Evolutionary conservation across 2,888 invertebrate genomes (phyloP).

Genomic region (Notodonta dromedarius): DNA sequence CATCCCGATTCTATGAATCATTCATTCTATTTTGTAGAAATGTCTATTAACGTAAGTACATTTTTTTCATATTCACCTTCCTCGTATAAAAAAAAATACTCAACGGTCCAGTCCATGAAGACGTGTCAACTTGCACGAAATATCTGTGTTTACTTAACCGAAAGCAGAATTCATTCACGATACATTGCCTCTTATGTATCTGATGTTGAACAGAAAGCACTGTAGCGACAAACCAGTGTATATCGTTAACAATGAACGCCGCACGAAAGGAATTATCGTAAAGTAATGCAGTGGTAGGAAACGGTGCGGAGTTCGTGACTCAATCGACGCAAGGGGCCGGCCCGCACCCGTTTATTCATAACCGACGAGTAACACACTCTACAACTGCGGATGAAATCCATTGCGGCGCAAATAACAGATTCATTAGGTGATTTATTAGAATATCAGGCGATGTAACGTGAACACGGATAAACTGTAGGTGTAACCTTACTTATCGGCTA

Average conservation of each 20-base stretch:
- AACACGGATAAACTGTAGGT: conserved; percentile 19
- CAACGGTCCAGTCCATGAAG: conserved; percentile 21
- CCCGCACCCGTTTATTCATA: conserved; percentile 51
- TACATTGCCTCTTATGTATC: conserved; percentile 23
- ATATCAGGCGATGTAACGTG: conserved; percentile 23
- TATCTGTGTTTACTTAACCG: conserved; percentile 9
- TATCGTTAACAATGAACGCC: conserved; percentile 35
- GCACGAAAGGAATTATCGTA: conserved; percentile 43
- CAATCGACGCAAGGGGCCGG: conserved; percentile 66
- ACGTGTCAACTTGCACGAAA: conserved; percentile 31
- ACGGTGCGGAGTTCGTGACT: conserved; percentile 67
- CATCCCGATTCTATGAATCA: background rate
- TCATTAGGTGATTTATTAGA: conserved; percentile 13
- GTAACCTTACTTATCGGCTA: conserved; percentile 23
- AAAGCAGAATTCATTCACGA: conserved; percentile 9
- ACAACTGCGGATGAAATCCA: conserved; percentile 37
- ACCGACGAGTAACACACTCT: conserved; percentile 28
- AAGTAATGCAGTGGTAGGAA: conserved; percentile 52
- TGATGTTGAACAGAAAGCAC: conserved; percentile 10
- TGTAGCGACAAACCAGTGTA: conserved; percentile 48
- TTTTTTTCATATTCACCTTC: conserved; percentile 11
- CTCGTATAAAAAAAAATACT: conserved; percentile 25
- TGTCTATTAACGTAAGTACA: conserved; percentile 8
- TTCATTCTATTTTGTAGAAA: conserved; percentile 11
- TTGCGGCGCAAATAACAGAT: conserved; percentile 32